phyloP scores from a whole-genome alignment of 2,888 invertebrate species.

The Merodon equestris region DNA sequence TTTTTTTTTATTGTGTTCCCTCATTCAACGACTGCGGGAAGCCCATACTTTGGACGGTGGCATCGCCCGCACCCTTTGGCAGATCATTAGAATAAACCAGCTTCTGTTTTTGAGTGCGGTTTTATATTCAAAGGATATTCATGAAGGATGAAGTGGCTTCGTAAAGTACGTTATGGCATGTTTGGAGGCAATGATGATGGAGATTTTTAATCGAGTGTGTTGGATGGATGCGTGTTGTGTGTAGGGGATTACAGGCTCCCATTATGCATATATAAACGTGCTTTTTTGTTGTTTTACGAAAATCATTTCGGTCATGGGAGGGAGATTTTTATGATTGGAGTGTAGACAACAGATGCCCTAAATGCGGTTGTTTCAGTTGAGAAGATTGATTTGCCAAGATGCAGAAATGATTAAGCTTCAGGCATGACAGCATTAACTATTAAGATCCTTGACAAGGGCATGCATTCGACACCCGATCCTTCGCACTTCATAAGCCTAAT shows the following conservation, averaged over 20 bases:
- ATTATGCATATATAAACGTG: not conserved
- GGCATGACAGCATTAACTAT: no score
- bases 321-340: no score
- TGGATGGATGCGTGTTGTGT: not conserved
- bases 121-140: slow-evolving; percentile 66
- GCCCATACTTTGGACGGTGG: no score
- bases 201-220: slow-evolving; percentile 48
- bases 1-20: no score
- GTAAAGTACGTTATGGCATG: slow-evolving; percentile 62
- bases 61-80: slow-evolving; percentile 21
- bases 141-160: slow-evolving; percentile 53
- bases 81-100: slow-evolving; percentile 54
- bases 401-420: no score
- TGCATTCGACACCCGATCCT: not conserved
- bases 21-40: no score
- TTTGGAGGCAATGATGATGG: slow-evolving; percentile 49
- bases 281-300: no score
- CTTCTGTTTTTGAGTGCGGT: slow-evolving; percentile 68
- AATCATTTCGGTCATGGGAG: no score
- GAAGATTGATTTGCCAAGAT: not conserved
- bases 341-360: no score
- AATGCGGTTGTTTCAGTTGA: no score
- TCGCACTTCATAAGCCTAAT: slow-evolving; percentile 49
- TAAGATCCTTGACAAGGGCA: no score
- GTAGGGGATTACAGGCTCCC: not conserved